Evolutionary conservation across 2,113 vertebrate species (phyloP).

Genomic region (Corynorhinus townsendii): DNA sequence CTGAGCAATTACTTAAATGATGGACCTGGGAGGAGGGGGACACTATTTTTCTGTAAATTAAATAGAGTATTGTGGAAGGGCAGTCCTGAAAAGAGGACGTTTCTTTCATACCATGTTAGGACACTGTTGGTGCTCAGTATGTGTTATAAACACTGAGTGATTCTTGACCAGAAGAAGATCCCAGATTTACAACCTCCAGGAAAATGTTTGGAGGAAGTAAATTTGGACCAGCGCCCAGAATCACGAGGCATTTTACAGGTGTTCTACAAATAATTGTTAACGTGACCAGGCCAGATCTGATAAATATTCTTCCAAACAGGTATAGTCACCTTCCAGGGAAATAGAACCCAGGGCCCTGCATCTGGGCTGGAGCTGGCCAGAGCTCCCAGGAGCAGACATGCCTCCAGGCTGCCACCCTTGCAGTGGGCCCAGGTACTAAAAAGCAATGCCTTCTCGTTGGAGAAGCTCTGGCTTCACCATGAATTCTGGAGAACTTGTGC

Average conservation of each 20-base stretch:
- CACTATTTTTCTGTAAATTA: background rate
- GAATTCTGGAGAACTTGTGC: background rate
- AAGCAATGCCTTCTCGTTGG: too few relatives aligned
- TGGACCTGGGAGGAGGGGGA: background rate
- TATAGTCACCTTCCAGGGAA: background rate
- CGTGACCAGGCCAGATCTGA: background rate
- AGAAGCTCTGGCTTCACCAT: background rate
- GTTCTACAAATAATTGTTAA: background rate
- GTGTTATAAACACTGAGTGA: background rate
- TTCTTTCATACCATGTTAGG: background rate
- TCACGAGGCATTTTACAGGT: background rate
- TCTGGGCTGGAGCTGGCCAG: background rate
- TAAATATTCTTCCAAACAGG: background rate
- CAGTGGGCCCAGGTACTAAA: background rate
- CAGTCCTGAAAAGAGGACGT: background rate
- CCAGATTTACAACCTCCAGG: background rate
- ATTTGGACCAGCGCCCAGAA: background rate
- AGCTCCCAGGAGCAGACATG: background rate
- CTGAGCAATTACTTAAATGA: background rate
- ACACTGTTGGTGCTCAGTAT: background rate
- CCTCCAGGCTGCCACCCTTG: background rate
- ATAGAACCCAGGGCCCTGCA: rapidly evolving
- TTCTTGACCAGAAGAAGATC: background rate
- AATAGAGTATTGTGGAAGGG: background rate
- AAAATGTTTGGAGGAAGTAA: background rate